Evolutionary conservation across 30 jellyfish, hydroid and myxozoan species (phyloP).

Genomic region (Mastigias papua): DNA sequence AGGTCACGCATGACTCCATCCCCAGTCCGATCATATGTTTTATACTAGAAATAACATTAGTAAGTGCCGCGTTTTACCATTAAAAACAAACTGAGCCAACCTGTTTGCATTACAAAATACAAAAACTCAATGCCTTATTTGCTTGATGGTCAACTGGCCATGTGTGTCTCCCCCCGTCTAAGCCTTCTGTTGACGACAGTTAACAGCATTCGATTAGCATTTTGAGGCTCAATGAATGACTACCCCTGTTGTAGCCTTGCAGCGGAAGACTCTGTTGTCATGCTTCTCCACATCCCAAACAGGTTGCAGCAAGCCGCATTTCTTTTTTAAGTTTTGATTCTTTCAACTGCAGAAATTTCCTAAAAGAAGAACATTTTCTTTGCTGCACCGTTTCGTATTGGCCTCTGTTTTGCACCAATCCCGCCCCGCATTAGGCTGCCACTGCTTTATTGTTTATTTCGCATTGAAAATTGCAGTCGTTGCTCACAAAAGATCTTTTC

Average conservation of each 20-base stretch:
- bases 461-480: background rate
- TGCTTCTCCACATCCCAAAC: background rate
- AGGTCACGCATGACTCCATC: slow-evolving; percentile 14
- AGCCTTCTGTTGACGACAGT: background rate
- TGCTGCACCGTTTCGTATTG: background rate
- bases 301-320: background rate
- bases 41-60: background rate
- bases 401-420: background rate
- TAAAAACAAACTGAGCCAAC: background rate
- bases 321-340: background rate
- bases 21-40: slow-evolving; percentile 33
- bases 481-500: too few relatives aligned
- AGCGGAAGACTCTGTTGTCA: background rate
- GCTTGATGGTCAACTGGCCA: background rate
- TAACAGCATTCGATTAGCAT: background rate
- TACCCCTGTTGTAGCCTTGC: background rate
- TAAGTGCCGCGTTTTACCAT: background rate
- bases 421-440: background rate
- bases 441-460: background rate
- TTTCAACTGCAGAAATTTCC: background rate
- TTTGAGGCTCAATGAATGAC: background rate
- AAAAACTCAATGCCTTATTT: background rate
- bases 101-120: background rate
- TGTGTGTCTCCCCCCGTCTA: background rate
- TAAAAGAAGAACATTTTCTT: background rate